Evolutionary conservation across 2,797 vertebrate species (phyloP).

Genomic region (Pelobates cultripes): DNA sequence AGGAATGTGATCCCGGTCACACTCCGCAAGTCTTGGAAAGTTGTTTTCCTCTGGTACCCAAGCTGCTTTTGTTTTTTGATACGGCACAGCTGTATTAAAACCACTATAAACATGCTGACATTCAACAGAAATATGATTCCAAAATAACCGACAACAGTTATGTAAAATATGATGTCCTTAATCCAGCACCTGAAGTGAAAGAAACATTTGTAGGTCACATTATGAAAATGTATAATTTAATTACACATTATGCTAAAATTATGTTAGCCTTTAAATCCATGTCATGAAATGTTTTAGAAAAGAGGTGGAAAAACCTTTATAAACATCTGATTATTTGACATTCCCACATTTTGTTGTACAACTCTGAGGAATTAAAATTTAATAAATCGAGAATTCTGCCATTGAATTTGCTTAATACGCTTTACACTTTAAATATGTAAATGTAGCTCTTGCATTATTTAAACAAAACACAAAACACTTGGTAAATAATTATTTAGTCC

Average conservation of each 20-base stretch:
- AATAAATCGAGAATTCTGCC: too few relatives aligned
- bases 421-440: too few relatives aligned
- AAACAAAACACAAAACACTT: too few relatives aligned
- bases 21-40: conserved; percentile 84
- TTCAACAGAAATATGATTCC: conserved; percentile 84
- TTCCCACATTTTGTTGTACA: too few relatives aligned
- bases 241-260: not conserved
- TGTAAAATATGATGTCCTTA: conserved; percentile 82
- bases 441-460: too few relatives aligned
- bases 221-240: not conserved
- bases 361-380: too few relatives aligned
- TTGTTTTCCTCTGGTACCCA: conserved; percentile 81
- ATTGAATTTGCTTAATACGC: too few relatives aligned
- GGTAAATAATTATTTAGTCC: too few relatives aligned
- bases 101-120: conserved; percentile 87
- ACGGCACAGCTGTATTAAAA: conserved; percentile 88
- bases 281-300: too few relatives aligned
- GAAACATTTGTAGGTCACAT: not conserved
- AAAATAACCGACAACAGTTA: conserved; percentile 91
- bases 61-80: conserved; percentile 94
- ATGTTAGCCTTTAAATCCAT: too few relatives aligned
- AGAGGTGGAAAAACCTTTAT: too few relatives aligned
- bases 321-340: too few relatives aligned
- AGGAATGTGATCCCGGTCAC: conserved; percentile 85
- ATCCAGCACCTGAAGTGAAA: conserved; percentile 88